Base-by-base conservation (phyloP, 1,140 invertebrate genomes). In the Plodia interpunctella region DNA sequence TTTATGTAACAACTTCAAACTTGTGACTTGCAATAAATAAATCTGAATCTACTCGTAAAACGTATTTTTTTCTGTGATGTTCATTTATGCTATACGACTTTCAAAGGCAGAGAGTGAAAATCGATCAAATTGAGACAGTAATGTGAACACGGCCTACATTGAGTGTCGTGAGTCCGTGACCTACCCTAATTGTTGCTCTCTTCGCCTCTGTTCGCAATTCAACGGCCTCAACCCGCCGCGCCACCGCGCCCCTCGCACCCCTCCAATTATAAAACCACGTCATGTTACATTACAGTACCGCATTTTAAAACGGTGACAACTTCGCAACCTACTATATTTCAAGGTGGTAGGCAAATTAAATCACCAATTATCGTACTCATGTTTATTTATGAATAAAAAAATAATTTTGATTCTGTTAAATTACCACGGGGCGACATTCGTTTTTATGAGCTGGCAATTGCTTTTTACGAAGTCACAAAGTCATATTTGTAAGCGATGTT, bases 111-210 rank as follows among this genome's bases (percentile, higher is more conserved):
- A 32, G 10, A 32, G 30, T 32, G 30, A 32, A 32, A 32, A 5
- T 32, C 11, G 30, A 32, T 9, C 4, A 1, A 32, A 32, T 4
- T 32, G 30, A 32, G 11, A 32, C 1, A 9, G 30, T 9, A 32
- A 32, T 9, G 30, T 32, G 30, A 32, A 32, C 30, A 1, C 30
- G 9, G 11, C 30, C 6, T 9, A 1, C 30, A 11, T 1, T 9
- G 30, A 44, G 13, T 5, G 38, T 15, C 15, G 15, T 17, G 15
- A 17, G 13, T 10, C 38, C 38, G 15, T 44, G 38, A 44, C 38
- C 38, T 44, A 44, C 38, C 38, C 38, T 17, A 44, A 44, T 44
- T 44, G 38, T 44, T 44, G 38, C 38, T 44, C 15, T 44, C 38
- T 44, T 44, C 15, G 13, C 13, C 38, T 44, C 32, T 13, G 32